Evolutionary conservation across 1,140 invertebrate genomes (phyloP).

Genomic region (Nephotettix cincticeps): DNA sequence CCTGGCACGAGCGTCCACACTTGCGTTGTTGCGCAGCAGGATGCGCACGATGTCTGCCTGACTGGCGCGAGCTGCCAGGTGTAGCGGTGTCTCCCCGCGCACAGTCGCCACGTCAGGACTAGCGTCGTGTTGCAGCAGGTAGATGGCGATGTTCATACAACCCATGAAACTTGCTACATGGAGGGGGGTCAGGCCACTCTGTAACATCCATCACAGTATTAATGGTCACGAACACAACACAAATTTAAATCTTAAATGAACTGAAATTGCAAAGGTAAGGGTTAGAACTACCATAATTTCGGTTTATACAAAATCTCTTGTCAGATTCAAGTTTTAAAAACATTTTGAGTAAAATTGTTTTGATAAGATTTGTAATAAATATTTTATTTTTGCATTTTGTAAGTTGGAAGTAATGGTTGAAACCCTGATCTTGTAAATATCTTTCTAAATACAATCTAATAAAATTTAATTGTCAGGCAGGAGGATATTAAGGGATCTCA

Average conservation of each 20-base stretch:
- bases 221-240: too few relatives aligned
- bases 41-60: conserved; percentile 85
- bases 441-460: too few relatives aligned
- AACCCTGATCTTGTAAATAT: too few relatives aligned
- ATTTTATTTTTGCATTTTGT: neutral
- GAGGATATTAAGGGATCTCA: too few relatives aligned
- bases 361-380: neutral
- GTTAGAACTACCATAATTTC: too few relatives aligned
- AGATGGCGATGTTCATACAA: conserved; percentile 98
- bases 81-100: conserved; percentile 95
- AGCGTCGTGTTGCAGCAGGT: conserved; percentile 91
- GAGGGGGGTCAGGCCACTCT: conserved; percentile 92
- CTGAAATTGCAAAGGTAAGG: too few relatives aligned
- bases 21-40: conserved; percentile 89
- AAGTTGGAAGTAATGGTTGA: too few relatives aligned
- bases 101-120: conserved; percentile 93
- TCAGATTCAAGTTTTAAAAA: too few relatives aligned
- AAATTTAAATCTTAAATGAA: too few relatives aligned
- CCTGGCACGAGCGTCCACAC: conserved; percentile 92
- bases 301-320: too few relatives aligned
- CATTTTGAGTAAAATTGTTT: conserved; percentile 29
- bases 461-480: too few relatives aligned
- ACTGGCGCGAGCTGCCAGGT: conserved; percentile 95
- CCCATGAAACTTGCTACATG: conserved; percentile 99
- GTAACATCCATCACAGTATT: too few relatives aligned